Conservation (phyloP, 2,888 invertebrate genomes). For the Magallana nippona region DNA sequence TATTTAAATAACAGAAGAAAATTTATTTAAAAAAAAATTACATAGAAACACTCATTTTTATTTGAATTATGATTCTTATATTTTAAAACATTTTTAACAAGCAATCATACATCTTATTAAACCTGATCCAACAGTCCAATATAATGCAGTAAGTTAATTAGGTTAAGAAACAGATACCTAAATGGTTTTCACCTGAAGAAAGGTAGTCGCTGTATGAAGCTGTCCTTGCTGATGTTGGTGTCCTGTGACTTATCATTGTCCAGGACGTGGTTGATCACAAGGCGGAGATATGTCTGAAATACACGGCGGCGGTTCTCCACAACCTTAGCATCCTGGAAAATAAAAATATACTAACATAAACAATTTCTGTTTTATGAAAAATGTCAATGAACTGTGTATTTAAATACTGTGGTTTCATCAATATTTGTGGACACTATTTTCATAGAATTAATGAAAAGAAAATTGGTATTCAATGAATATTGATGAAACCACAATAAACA, state of each 20-base stretch:
- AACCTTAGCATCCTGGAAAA: constrained; percentile 81
- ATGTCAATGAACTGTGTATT: background rate
- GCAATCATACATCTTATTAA: too few relatives aligned
- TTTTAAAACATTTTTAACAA: too few relatives aligned
- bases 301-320: constrained; percentile 92
- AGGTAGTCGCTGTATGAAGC: constrained; percentile 89
- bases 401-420: too few relatives aligned
- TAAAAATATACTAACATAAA: background rate
- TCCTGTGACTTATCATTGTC: constrained; percentile 83
- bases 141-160: background rate
- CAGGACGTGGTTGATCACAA: constrained; percentile 86
- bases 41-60: too few relatives aligned
- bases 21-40: too few relatives aligned
- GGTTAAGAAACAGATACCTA: background rate
- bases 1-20: too few relatives aligned
- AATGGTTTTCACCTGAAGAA: constrained; percentile 84
- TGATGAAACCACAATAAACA: too few relatives aligned
- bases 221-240: constrained; percentile 87
- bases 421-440: too few relatives aligned
- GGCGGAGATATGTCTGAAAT: constrained; percentile 91
- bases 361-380: background rate
- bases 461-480: too few relatives aligned
- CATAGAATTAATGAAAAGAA: too few relatives aligned
- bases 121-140: background rate
- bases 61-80: too few relatives aligned